A percentile compares a stretch with the other conserved stretches of the same genome.
phyloP scores from a whole-genome alignment of 2,113 vertebrate species.

The Thamnophis sirtalis region DNA sequence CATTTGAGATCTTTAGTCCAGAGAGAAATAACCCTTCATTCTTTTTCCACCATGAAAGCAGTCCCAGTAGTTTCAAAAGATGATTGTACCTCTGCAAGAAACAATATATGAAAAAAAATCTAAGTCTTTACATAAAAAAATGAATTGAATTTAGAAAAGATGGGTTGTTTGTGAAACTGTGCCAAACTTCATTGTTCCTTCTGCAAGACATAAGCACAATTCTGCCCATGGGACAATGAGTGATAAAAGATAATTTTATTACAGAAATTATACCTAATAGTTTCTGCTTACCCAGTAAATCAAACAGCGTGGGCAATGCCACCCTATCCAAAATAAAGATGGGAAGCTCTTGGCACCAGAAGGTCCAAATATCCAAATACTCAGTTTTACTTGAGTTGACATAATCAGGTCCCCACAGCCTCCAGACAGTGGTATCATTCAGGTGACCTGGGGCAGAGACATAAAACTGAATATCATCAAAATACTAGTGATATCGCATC shows the following conservation, averaged over 20 bases:
- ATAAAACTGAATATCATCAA: neutral
- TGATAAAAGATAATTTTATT: neutral
- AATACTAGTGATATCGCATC: neutral
- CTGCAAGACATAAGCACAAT: neutral
- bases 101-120: neutral
- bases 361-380: neutral
- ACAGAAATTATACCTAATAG: neutral
- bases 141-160: neutral
- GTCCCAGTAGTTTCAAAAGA: neutral
- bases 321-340: neutral
- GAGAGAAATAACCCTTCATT: neutral
- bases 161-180: neutral
- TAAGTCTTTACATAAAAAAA: neutral
- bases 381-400: neutral
- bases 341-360: neutral
- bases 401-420: neutral
- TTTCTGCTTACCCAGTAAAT: neutral
- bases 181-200: neutral
- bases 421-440: neutral
- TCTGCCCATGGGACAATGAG: neutral
- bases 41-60: neutral
- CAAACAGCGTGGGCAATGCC: neutral
- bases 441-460: neutral
- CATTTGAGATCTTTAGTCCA: neutral
- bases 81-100: neutral